Evolutionary conservation across 2,888 invertebrate genomes (phyloP), one percentile per base, ranked within the genome.

Genomic region (Augochlorella aurata): DNA sequence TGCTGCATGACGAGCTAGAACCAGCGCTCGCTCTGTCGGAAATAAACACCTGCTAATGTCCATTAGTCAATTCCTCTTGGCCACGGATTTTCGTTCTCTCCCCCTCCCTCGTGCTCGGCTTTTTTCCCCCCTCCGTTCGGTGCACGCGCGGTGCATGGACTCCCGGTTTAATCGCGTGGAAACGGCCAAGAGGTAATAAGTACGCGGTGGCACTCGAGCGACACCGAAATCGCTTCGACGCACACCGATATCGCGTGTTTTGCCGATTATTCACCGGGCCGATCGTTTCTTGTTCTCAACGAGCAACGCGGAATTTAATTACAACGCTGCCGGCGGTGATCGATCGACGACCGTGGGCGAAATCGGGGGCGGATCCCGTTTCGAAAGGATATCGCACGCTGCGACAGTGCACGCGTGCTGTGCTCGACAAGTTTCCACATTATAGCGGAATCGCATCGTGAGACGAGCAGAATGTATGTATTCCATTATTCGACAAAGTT

Each of bases 41-140:
- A 92, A 91, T 89, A 90, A 90, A 91, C 93, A 93, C 93, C 93
- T 93, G 93, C 93, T 91, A 90, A 90, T 87, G 78, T 85, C 86
- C 77, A 88, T 87, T 88, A 88, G 79, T 83, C 81, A 81, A 87
- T 87, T 88, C 84, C 81, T 76, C 81, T 72, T 77, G 54, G 70
- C 74, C 76, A 68, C 74, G 68, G 86, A 79, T 85, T 79, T 81
- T 9, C 63, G 4, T 63, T 21, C 52, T 52, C 52, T 61, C 16
- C 66, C 75, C 68, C 29, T 61, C 16, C 10, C 50, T 21, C 52
- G 10, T 12, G 21, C n/a, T 21, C 54, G 21, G 21, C 12, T 21
- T 72, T 54, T 68, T 68, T 80, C 80, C 78, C 29, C 0, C 9
- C 14, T 24, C 29, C 61, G 61, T 69, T 82, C 74, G 69, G 58